phyloP scores from a whole-genome alignment of 1,140 invertebrate species.

The Leptopilina boulardi region DNA sequence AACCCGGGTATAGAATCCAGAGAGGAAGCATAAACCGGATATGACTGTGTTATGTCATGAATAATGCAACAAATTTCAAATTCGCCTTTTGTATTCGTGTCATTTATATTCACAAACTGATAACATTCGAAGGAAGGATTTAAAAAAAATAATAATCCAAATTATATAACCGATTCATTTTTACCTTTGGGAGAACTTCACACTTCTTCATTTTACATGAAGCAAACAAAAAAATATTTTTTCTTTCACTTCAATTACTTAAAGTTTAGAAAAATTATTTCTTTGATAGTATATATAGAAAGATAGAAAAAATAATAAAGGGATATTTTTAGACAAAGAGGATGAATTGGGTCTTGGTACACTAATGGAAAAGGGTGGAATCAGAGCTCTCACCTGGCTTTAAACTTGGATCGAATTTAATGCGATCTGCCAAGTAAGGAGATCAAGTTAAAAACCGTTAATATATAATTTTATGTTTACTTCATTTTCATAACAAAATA shows the following conservation, averaged over 20 bases:
- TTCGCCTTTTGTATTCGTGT: slow-evolving; percentile 17
- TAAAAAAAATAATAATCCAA: background rate
- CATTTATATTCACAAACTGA: slow-evolving; percentile 30
- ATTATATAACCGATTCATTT: background rate
- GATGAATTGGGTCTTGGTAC: background rate
- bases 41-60: slow-evolving; percentile 23
- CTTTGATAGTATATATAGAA: background rate
- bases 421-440: background rate
- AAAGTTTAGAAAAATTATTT: background rate
- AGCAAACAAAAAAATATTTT: too few species aligned
- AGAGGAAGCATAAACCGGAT: slow-evolving; percentile 31
- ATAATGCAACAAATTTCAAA: slow-evolving; percentile 33
- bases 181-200: background rate
- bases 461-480: background rate
- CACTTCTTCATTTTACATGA: background rate
- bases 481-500: background rate
- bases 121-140: slow-evolving; percentile 6
- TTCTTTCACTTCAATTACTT: too few species aligned
- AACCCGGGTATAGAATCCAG: slow-evolving; percentile 6
- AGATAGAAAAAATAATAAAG: background rate
- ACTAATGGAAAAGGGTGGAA: background rate
- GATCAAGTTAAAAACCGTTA: background rate
- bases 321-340: background rate
- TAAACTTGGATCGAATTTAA: slow-evolving; percentile 15
- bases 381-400: slow-evolving; percentile 24